Conservation (phyloP, 2,797 vertebrate genomes). For the Atherinosoma microstoma region DNA sequence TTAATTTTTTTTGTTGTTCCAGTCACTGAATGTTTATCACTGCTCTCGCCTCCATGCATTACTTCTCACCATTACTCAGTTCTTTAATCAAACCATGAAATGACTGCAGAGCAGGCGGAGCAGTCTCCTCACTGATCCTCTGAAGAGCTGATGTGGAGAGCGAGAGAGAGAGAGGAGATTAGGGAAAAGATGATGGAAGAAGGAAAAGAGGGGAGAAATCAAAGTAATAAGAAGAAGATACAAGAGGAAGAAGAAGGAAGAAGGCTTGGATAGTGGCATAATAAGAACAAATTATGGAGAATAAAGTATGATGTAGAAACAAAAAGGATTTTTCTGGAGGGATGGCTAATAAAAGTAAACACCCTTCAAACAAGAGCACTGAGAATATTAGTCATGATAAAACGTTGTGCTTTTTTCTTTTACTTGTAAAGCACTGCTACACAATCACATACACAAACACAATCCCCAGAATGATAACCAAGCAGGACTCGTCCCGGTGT, state of each 20-base stretch:
- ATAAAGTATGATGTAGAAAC: constrained; percentile 1
- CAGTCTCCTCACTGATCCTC: constrained; percentile 38
- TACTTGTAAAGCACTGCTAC: too few relatives aligned
- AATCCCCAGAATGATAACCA: too few relatives aligned
- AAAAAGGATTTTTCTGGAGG: neutral
- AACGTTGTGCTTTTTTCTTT: too few relatives aligned
- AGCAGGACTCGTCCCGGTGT: too few relatives aligned
- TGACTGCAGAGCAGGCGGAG: constrained; percentile 42
- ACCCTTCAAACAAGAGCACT: neutral
- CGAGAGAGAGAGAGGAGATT: constrained; percentile 18
- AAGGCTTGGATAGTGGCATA: neutral
- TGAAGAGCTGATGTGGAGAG: constrained; percentile 43
- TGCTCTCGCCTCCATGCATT: neutral
- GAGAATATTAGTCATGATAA: too few relatives aligned
- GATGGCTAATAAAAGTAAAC: neutral
- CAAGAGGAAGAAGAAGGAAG: neutral
- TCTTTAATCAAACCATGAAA: constrained; percentile 65
- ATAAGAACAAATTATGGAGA: constrained; percentile 19
- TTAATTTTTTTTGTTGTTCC: neutral
- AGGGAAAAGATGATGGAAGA: constrained; percentile 18
- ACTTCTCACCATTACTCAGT: constrained; percentile 9
- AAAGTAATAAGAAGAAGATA: neutral
- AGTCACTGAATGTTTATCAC: neutral
- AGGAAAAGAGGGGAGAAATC: constrained; percentile 16
- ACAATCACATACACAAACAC: too few relatives aligned